Base-by-base conservation (phyloP, 2,113 vertebrate genomes). In the Nansenia antarctica region DNA sequence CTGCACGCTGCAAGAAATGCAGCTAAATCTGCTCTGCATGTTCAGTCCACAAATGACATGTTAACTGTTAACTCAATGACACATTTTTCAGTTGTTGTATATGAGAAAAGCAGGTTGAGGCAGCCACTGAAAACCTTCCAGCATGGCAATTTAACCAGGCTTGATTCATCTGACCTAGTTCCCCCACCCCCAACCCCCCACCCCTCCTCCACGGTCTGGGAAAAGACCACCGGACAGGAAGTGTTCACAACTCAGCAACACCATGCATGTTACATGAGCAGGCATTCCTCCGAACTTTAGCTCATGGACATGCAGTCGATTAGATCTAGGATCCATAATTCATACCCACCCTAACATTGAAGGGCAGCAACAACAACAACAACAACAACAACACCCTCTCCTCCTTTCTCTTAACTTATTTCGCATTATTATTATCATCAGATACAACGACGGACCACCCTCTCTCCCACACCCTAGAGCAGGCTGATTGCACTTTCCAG, bases 141-240 rank as follows among this genome's bases (percentile, higher is more conserved):
- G 37, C 72, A 76, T n/a, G 32, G 61, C 81, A 75, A 79, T 82
- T 79, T 69, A 80, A 59, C 73, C 6, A 74, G 75, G 78, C 77
- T 86, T 64, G 76, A 79, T 83, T 89, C 62, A 82, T 89, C 79
- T 92, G 92, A 92, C 91, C 91, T 92, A 92, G 88, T 91, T 92
- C 82, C 72, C n/a, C n/a, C n/a, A n/a, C n/a, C n/a, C n/a, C n/a
- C n/a, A n/a, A n/a, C n/a, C n/a, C n/a, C n/a, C n/a, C 47, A 52
- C 60, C 60, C 31, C 18, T 42, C 61, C 74, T 80, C 76, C 80
- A 42, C 80, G 71, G 77, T 80, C 61, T 74, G 66, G 59, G 67
- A 54, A 62, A 26, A 79, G 85, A 86, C 85, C 84, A 82, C 80
- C 85, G 78, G 61, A 63, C 57, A 86, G 74, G 72, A 85, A 85